These are phyloP conservation scores for Drosophila navojoa DNA, from an alignment of 1,140 invertebrate genomes.

Conservation along the genomic window DNA sequence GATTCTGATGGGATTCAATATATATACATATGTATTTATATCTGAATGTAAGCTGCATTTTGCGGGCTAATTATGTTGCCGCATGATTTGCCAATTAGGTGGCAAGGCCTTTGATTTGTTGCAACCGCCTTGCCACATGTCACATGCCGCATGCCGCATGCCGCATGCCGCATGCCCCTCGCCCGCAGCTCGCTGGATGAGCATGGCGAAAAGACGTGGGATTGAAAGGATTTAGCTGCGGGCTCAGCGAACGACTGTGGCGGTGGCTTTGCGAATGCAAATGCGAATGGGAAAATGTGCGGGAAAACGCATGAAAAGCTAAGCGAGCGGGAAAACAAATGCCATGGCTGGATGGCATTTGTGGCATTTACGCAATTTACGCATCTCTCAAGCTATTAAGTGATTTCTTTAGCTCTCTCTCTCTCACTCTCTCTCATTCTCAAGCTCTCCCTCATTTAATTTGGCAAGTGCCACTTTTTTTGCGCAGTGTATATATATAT, in stretches of 20 bases:
- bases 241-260: not conserved
- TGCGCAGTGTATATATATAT: not conserved
- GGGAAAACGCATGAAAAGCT: not conserved
- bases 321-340: not conserved
- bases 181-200: not conserved
- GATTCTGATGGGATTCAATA: too few species aligned
- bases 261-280: slow-evolving; percentile 1
- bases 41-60: not conserved
- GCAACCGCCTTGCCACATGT: slow-evolving; percentile 8
- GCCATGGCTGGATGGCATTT: slow-evolving; percentile 12
- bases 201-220: not conserved
- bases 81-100: slow-evolving; percentile 28
- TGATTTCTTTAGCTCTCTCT: slow-evolving; percentile 21
- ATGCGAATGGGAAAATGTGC: slow-evolving; percentile 14
- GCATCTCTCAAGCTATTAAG: slow-evolving; percentile 48
- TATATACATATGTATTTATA: too few species aligned
- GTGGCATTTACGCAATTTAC: slow-evolving; percentile 41
- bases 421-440: not conserved
- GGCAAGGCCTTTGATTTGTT: slow-evolving; percentile 12
- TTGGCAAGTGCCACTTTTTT: slow-evolving; percentile 27
- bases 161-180: not conserved
- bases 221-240: slow-evolving; percentile 10
- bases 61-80: slow-evolving; percentile 23
- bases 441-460: slow-evolving; percentile 26
- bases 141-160: not conserved